Evolutionary conservation across 1,140 invertebrate genomes (phyloP).

Genomic region (Drosophila rufa): DNA sequence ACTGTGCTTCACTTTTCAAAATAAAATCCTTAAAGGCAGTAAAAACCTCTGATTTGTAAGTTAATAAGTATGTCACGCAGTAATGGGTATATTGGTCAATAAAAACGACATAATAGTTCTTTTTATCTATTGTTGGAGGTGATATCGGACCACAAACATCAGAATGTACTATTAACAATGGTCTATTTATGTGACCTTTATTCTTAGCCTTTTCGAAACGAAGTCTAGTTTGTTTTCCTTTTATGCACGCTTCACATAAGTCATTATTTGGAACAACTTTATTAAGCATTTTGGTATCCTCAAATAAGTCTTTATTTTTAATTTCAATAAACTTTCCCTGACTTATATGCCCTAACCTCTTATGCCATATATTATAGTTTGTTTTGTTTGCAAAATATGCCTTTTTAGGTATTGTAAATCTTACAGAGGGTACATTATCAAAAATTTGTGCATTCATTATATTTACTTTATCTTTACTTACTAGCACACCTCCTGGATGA

Average conservation of each 20-base stretch:
- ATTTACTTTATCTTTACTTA: conserved; percentile 30
- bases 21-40: not conserved
- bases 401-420: not conserved
- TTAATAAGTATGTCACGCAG: not conserved
- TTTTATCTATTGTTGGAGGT: not conserved
- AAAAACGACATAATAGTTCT: conserved; percentile 2
- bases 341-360: no score
- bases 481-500: no score
- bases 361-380: conserved; percentile 6
- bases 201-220: not conserved
- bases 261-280: no score
- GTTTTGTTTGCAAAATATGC: not conserved
- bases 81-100: not conserved
- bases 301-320: no score
- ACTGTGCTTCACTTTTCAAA: not conserved
- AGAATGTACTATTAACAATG: not conserved
- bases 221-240: no score
- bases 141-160: not conserved
- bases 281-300: no score
- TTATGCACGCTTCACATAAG: no score
- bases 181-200: conserved; percentile 1
- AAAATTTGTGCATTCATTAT: conserved; percentile 42
- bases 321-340: not conserved
- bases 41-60: not conserved
- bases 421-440: conserved; percentile 16